Base-by-base conservation (phyloP, 1,140 invertebrate species). In the Pectinophora gossypiella region DNA sequence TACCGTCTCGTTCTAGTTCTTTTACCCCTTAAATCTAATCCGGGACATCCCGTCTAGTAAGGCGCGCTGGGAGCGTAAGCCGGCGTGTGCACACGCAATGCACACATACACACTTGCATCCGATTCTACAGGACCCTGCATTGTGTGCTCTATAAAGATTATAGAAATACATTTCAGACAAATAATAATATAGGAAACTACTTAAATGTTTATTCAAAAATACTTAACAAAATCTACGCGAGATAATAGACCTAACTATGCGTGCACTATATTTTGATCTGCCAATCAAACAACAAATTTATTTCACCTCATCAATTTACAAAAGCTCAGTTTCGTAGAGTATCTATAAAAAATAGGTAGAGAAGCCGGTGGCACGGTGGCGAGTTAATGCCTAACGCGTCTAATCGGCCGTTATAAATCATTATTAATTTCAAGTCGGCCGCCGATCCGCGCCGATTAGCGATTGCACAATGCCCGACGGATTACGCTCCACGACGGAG, bases 11-110 rank as follows among this genome's bases (percentile, higher is more conserved):
- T 61, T 85, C 67, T 61, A 70, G 67, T 83, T 84, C 80, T 85
- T 82, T 83, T 84, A 82, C 81, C 84, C 83, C 73, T 84, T 79
- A 82, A 85, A 82, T 77, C 80, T 87, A 85, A 85, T 85, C 78
- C 80, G 75, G 69, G 60, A 83, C 76, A 83, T 81, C 81, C 76
- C 68, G 74, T 78, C 71, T 76, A 71, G 56, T 77, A 71, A 78
- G 68, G 64, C 59, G 61, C 56, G 66, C 61, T 74, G 64, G 66
- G 66, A 72, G 68, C 59, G 56, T 81, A 82, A 86, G 72, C 76
- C 68, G 67, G 55, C n/a, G n/a, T 58, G 55, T 72, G 62, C 62
- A 68, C 61, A 67, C 62, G 64, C 52, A 40, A 52, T 45, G 12
- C 45, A 40, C 42, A 46, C 21, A 56, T 21, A 43, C 20, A 16